phyloP scores from a whole-genome alignment of 2,113 vertebrate species.

The Hyla sarda region DNA sequence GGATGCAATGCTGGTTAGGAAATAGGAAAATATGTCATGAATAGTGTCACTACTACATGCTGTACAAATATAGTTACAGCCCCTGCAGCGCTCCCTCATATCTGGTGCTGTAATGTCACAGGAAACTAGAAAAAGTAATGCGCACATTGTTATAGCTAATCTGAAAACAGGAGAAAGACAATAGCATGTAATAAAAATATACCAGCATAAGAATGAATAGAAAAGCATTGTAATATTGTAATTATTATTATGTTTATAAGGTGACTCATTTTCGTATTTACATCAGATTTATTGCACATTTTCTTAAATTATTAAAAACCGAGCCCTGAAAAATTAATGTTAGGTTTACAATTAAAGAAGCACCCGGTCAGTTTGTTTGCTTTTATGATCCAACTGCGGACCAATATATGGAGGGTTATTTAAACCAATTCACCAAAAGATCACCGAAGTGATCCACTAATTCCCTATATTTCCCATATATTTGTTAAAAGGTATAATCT shows the following conservation, averaged over 20 bases:
- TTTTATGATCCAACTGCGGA: no score
- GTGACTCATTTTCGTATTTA: no score
- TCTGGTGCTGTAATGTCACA: slow-evolving; percentile 24
- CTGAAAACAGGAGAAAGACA: slow-evolving; percentile 22
- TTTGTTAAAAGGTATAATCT: no score
- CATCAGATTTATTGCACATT: no score
- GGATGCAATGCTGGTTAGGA: slow-evolving; percentile 23
- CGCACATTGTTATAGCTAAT: slow-evolving; percentile 8
- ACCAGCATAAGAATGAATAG: not conserved
- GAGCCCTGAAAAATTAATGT: no score
- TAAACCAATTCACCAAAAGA: no score
- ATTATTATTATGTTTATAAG: not conserved
- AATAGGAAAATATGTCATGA: slow-evolving; percentile 38
- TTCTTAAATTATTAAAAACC: no score
- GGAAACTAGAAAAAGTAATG: slow-evolving; percentile 14
- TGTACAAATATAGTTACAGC: slow-evolving; percentile 39
- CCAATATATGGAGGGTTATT: no score
- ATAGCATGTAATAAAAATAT: not conserved
- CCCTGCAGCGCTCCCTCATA: slow-evolving; percentile 16
- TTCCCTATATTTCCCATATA: no score
- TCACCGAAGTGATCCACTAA: no score
- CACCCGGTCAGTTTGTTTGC: no score
- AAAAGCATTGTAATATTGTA: not conserved
- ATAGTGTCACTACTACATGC: slow-evolving; percentile 10
- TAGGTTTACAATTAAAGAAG: no score